Evolutionary conservation across 2,888 invertebrate genomes (phyloP).

Genomic region (Drosophila pseudotalamancana): DNA sequence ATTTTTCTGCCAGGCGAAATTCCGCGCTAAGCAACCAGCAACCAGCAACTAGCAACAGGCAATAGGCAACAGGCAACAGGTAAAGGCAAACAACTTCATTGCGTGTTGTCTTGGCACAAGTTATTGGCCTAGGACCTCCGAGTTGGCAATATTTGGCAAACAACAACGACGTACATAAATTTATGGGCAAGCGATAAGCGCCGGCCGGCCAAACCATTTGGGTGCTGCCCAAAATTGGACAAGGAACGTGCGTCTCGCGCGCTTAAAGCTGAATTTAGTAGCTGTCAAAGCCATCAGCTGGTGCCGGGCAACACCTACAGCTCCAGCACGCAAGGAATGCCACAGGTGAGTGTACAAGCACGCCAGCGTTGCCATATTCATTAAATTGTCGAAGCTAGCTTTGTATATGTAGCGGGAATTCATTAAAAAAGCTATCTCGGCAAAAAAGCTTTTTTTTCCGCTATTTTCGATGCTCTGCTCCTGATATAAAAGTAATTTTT

Average conservation of each 20-base stretch:
- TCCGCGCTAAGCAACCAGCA: slow-evolving; percentile 19
- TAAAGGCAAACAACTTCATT: slow-evolving; percentile 72
- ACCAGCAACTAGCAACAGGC: slow-evolving; percentile 1
- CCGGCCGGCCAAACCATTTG: slow-evolving; percentile 40
- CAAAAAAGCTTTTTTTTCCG: neutral
- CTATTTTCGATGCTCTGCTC: no score
- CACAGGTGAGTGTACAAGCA: slow-evolving; percentile 44
- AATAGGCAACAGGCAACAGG: slow-evolving; percentile 10
- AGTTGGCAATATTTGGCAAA: slow-evolving; percentile 63
- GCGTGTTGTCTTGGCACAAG: slow-evolving; percentile 61
- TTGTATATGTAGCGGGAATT: neutral
- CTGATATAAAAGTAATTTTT: no score
- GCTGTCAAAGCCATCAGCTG: slow-evolving; percentile 78
- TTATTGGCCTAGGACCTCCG: slow-evolving; percentile 71
- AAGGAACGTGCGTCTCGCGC: slow-evolving; percentile 70
- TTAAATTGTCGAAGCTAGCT: neutral
- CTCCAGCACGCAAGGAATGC: slow-evolving; percentile 62
- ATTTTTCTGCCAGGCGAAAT: slow-evolving; percentile 49
- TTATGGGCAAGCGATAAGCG: slow-evolving; percentile 75
- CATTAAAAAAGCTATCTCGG: neutral
- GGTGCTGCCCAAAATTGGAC: slow-evolving; percentile 73
- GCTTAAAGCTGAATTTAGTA: slow-evolving; percentile 72
- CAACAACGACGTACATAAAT: slow-evolving; percentile 51
- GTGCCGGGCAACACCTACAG: slow-evolving; percentile 75
- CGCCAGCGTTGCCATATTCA: neutral